Percentiles rank a stretch among this genome's conserved stretches.
These are phyloP conservation scores for Piprites chloris DNA, from an alignment of 2,113 vertebrate species.

Conservation along the genomic window DNA sequence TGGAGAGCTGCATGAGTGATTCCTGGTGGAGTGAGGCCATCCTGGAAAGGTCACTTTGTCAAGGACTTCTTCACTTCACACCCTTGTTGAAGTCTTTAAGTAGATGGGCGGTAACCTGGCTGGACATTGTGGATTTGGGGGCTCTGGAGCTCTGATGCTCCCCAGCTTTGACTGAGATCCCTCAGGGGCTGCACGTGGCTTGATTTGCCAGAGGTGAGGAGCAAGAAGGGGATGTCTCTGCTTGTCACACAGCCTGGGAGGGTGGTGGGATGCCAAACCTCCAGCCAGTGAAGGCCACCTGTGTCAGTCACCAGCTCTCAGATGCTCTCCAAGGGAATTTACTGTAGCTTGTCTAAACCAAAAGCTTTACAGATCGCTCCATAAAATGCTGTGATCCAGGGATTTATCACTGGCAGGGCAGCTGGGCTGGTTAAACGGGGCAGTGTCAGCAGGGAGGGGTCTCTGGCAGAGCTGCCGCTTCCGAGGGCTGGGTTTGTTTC, in stretches of 20 bases:
- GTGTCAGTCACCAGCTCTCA: background rate
- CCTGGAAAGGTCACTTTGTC: background rate
- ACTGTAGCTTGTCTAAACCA: background rate
- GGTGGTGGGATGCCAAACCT: background rate
- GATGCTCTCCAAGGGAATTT: background rate
- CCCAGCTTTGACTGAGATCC: background rate
- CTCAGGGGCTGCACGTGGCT: background rate
- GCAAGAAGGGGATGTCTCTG: no score
- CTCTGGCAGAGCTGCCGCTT: background rate
- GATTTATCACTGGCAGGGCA: background rate
- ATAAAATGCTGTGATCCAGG: fast-evolving
- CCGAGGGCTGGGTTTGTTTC: background rate
- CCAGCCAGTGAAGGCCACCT: background rate
- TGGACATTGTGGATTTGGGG: background rate
- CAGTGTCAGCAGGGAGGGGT: background rate
- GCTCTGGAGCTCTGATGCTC: background rate
- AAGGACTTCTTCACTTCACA: background rate
- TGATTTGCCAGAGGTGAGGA: background rate
- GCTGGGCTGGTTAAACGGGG: background rate
- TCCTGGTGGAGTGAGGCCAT: background rate
- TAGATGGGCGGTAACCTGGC: background rate
- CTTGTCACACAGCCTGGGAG: fast-evolving
- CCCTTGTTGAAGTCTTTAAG: background rate
- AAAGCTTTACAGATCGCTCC: fast-evolving
- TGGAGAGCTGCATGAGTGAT: background rate